Base-by-base conservation (phyloP, 2,797 vertebrate genomes). In the Sitta carolinensis region DNA sequence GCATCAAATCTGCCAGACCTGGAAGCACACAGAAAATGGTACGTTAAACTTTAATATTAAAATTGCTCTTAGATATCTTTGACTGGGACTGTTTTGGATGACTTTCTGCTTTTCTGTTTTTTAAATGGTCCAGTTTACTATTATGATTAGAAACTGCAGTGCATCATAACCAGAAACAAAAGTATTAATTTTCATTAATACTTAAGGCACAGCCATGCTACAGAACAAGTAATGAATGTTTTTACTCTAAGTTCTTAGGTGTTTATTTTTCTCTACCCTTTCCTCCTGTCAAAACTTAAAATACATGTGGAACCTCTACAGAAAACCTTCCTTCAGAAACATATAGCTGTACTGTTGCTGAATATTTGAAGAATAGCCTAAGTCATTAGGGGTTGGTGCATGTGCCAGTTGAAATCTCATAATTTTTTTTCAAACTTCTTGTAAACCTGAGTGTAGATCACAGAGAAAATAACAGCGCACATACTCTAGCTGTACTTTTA, bases 1-100 rank as follows among this genome's bases (percentile, higher is more conserved):
- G 27, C 6, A 4, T 52, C 70, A 83, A 75, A n/a, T 70, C 48
- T 59, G 64, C 52, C 51, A 91, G 69, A 83, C 50, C 64, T 89
- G 70, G 85, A 96, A 92, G 81, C 86, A 87, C 63, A 83, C 38
- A 91, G n/a, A 96, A 95, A 86, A 98, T 96, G 98, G 98, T 98
- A 97, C 3, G 98, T 89, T 84, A 55, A 83, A 26, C 43, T 93
- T 78, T 40, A 20, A 27, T 50, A 91, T 90, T 27, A 83, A 85
- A 75, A 51, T 72, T 91, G 4, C 57, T 90, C 26, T 87, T 74
- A 66, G 47, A 62, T 30, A 26, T 92, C 64, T 89, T n/a, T 61
- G 57, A 32, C 25, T 84, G 68, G 17, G 76, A 81, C 34, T 66
- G 25, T 62, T 66, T 16, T 36, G 42, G 57, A 52, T 51, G 38